phyloP scores from a whole-genome alignment of 2,113 vertebrate species.

The Oenanthe melanoleuca region DNA sequence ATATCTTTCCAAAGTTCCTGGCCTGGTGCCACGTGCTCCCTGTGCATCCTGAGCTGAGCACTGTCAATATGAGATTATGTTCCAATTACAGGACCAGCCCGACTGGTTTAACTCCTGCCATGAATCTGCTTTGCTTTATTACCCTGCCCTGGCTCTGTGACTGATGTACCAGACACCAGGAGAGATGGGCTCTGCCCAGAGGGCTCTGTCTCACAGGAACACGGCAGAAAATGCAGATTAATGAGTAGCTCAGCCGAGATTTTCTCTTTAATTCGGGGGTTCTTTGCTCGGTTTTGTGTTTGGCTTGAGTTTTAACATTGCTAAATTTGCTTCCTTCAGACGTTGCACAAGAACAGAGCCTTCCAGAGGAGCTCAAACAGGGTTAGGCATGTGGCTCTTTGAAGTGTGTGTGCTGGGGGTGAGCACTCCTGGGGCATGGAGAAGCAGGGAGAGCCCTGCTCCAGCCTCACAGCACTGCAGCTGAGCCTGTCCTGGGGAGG shows the following conservation, averaged over 20 bases:
- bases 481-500: background rate
- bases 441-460: background rate
- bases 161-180: constrained; percentile 61
- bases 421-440: background rate
- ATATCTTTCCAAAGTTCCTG: background rate
- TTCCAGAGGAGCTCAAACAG: constrained; percentile 7
- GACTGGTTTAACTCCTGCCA: constrained; percentile 60
- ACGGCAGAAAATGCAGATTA: constrained; percentile 44
- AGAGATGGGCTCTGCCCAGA: constrained; percentile 60
- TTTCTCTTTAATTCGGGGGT: constrained; percentile 29
- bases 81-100: constrained; percentile 58
- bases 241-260: constrained; percentile 13
- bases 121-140: constrained; percentile 59
- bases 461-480: background rate
- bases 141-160: constrained; percentile 42
- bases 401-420: background rate
- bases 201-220: constrained; percentile 53
- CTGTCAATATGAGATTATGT: constrained; percentile 63
- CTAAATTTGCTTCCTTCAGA: constrained; percentile 32
- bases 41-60: constrained; percentile 20
- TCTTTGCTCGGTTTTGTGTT: constrained; percentile 19
- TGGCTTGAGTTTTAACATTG: constrained; percentile 42
- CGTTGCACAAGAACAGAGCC: constrained; percentile 39
- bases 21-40: constrained; percentile 9
- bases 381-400: constrained; percentile 28